Percentiles rank a stretch among this genome's conserved stretches.
These are phyloP conservation scores for Cyprinodon brontotheroides DNA, from an alignment of 2,113 vertebrate genomes.

Conservation along the genomic window DNA sequence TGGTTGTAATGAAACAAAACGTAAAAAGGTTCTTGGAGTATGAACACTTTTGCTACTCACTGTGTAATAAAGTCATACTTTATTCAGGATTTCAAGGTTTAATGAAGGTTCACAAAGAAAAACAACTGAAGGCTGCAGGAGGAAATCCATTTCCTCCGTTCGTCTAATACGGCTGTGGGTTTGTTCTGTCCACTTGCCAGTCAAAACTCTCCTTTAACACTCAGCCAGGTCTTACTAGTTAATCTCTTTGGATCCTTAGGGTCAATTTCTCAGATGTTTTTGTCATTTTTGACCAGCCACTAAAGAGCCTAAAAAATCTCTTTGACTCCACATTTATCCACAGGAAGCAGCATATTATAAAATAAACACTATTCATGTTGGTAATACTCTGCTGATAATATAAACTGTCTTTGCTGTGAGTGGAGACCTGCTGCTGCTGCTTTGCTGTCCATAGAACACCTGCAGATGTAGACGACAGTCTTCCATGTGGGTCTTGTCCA, in stretches of 20 bases:
- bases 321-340: background rate
- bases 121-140: conserved; percentile 4
- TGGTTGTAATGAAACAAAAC: background rate
- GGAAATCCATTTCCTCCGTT: background rate
- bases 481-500: background rate
- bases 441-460: background rate
- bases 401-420: background rate
- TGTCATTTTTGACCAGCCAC: background rate
- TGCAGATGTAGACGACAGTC: background rate
- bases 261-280: conserved; percentile 21
- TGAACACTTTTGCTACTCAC: background rate
- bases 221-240: background rate
- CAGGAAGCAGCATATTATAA: background rate
- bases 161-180: background rate
- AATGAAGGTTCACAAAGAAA: background rate
- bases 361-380: background rate
- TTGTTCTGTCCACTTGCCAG: conserved; percentile 16
- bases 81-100: background rate
- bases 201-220: conserved; percentile 7
- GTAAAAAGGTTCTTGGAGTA: background rate
- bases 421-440: background rate
- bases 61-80: background rate
- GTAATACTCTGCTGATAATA: background rate
- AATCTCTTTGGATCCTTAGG: background rate
- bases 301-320: conserved; percentile 1